These are phyloP conservation scores for Tetramorium simillimum DNA, from an alignment of 1,140 invertebrate genomes.

Conservation along the genomic window DNA sequence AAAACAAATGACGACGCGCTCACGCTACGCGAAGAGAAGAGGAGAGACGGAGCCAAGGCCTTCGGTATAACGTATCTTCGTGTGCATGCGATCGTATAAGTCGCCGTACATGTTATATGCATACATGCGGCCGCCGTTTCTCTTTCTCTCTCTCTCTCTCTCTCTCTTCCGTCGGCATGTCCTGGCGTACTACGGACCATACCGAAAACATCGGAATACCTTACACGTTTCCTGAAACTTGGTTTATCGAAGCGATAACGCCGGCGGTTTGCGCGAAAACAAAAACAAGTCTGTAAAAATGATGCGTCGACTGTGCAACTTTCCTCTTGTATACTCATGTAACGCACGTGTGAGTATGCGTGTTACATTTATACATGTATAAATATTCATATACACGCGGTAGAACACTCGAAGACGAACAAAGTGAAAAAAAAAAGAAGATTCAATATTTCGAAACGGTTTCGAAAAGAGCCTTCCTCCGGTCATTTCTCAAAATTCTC, in stretches of 20 bases:
- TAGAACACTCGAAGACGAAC: not conserved
- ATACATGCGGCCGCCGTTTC: conserved; percentile 37
- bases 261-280: not conserved
- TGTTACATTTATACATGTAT: not conserved
- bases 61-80: conserved; percentile 65
- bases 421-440: not conserved
- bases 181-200: conserved; percentile 61
- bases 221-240: conserved; percentile 59
- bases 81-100: conserved; percentile 39
- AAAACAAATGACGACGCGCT: conserved; percentile 79
- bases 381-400: not conserved
- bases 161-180: conserved; percentile 57
- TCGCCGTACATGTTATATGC: conserved; percentile 42
- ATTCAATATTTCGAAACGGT: not conserved
- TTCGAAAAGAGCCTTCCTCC: not conserved
- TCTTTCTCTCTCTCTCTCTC: conserved; percentile 30
- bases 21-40: conserved; percentile 71
- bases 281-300: conserved; percentile 62
- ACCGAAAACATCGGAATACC: conserved; percentile 71
- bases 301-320: conserved; percentile 12
- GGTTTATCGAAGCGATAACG: conserved; percentile 63
- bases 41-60: conserved; percentile 74
- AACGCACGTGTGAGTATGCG: not conserved
- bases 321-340: conserved; percentile 29
- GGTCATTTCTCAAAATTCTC: not conserved